Evolutionary conservation across 2,113 vertebrate genomes (phyloP), one percentile per base, ranked within the genome.

Genomic region (Rynchops niger): DNA sequence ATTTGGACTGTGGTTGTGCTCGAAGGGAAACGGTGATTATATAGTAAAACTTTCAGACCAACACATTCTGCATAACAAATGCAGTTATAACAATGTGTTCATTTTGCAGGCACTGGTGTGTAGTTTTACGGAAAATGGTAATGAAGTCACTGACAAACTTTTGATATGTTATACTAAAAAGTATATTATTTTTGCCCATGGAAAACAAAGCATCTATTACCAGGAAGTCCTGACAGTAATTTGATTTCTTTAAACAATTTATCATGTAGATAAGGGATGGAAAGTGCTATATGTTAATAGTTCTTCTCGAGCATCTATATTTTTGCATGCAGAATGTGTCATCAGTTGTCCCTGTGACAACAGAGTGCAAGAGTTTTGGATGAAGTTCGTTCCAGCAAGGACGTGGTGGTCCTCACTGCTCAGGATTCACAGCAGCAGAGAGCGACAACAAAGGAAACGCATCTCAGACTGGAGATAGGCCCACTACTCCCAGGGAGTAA

Each of bases 251-350:
- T 66, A 49, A 61, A 32, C 30, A 72, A 11, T 43, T 77, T 49
- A 59, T 74, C 36, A 34, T 1, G 1, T 29, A 82, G 21, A 7
- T 67, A 74, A 74, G 29, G 32, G 38, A 79, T 52, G 15, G 16
- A 82, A 92, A 47, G 34, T 74, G 49, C 38, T 86, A 1, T 18
- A 43, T 14, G 6, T 58, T n/a, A 70, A 52, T 45, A 77, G 8
- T 73, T 56, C 36, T 50, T 62, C 62, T 69, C 45, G 55, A 73
- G 55, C 30, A 42, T 32, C 80, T 59, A 1, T 40, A 43, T 55
- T 93, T 95, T 49, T 45, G 53, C 80, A 81, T 45, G 74, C 80
- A 97, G 88, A 91, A 94, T 42, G n/a, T 50, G 38, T 77, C 55
- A 58, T 38, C 42, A 65, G 38, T 1, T 86, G 83, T 73, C 22